Percentiles rank a stretch among this genome's conserved stretches.
phyloP scores from a whole-genome alignment of 2,888 invertebrate species.

The Nemoura dubitans region DNA sequence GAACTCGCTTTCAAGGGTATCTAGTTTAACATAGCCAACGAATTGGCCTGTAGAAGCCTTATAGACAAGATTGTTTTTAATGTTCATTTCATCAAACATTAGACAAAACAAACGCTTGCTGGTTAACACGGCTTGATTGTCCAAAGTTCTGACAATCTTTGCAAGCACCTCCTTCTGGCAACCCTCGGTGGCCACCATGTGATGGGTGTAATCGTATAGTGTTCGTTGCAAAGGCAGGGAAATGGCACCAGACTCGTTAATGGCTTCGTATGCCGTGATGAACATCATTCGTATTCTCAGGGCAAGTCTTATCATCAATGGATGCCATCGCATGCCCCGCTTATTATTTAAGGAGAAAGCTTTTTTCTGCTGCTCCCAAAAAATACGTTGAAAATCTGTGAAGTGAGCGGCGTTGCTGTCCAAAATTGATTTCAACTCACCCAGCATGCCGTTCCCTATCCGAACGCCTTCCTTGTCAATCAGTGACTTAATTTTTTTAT shows the following conservation, averaged over 20 bases:
- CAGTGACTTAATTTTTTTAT: too few species aligned
- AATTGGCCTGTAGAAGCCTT: background rate
- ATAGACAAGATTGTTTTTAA: background rate
- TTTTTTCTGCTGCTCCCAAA: constrained; percentile 48
- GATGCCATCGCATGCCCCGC: constrained; percentile 32
- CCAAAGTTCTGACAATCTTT: background rate
- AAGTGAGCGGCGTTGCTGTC: background rate
- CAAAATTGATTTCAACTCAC: too few species aligned
- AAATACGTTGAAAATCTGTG: too few species aligned
- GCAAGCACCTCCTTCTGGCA: constrained; percentile 13
- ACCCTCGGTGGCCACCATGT: background rate
- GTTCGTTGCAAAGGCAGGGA: constrained; percentile 18
- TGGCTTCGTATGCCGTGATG: background rate
- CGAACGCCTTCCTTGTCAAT: too few species aligned
- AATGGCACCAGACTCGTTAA: background rate
- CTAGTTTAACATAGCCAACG: too few species aligned
- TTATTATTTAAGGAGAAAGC: background rate
- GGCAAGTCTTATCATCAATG: constrained; percentile 35
- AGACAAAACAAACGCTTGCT: too few species aligned
- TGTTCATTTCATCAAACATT: too few species aligned
- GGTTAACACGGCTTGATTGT: background rate
- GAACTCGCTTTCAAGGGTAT: background rate
- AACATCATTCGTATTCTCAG: constrained; percentile 23
- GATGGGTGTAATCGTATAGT: constrained; percentile 22
- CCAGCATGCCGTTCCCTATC: too few species aligned